Conservation (phyloP, 2,113 vertebrate species). For the Calypte anna region DNA sequence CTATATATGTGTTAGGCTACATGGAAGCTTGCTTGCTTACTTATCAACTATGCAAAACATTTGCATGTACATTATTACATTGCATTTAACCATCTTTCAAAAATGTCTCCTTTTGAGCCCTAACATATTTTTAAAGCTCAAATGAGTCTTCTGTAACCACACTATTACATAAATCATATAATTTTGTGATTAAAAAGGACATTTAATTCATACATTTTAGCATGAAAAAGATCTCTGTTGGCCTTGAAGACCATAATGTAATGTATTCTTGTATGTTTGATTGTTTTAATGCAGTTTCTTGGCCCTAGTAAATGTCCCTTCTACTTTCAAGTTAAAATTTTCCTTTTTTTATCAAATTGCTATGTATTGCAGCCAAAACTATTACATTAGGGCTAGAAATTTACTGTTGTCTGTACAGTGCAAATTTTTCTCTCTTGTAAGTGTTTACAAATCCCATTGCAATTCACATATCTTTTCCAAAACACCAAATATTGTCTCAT, state of each 20-base stretch:
- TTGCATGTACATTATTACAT: too few species aligned
- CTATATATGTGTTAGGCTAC: background rate
- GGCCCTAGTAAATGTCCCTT: background rate
- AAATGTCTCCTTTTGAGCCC: background rate
- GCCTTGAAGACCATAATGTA: background rate
- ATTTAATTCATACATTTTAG: background rate
- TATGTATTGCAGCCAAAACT: background rate
- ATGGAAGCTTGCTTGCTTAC: background rate
- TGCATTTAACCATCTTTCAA: background rate
- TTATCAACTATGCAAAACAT: background rate
- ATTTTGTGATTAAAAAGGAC: background rate
- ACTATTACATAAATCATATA: background rate
- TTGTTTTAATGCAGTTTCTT: background rate
- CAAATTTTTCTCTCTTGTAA: background rate
- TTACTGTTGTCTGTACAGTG: background rate
- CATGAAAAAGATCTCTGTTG: background rate
- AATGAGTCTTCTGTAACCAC: background rate
- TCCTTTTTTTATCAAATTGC: background rate
- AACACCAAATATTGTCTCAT: background rate
- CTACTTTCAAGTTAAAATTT: background rate
- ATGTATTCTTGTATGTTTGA: background rate
- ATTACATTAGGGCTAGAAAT: background rate
- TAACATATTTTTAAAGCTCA: background rate
- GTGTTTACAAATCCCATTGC: background rate
- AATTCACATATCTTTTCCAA: background rate